A percentile compares a stretch with the other conserved stretches of the same genome.
These are phyloP conservation scores for Craterocephalus amniculus DNA, from an alignment of 2,797 vertebrate species.

Conservation along the genomic window DNA sequence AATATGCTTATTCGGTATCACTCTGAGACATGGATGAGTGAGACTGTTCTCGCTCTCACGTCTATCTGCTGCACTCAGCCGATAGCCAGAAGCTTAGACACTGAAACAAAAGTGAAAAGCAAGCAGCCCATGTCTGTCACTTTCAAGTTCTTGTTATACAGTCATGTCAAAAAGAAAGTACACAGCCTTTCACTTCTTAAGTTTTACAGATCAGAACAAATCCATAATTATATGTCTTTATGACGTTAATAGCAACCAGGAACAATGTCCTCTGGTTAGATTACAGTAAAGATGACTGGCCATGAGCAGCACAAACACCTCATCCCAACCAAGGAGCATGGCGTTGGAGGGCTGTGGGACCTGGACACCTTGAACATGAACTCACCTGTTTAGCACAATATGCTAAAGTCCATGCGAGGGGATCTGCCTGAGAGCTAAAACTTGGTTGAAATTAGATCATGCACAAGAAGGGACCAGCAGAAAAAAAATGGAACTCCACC, in stretches of 20 bases:
- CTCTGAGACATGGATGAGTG: not conserved
- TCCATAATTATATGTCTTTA: no score
- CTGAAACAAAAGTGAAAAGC: not conserved
- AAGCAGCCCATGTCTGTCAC: not conserved
- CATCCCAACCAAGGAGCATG: not conserved
- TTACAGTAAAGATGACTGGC: not conserved
- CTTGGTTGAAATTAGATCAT: not conserved
- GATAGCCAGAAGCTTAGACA: not conserved
- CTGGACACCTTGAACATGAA: not conserved
- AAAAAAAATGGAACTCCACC: not conserved
- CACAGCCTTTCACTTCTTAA: not conserved
- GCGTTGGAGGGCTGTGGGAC: not conserved
- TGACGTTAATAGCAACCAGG: not conserved
- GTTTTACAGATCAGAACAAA: not conserved
- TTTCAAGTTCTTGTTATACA: not conserved
- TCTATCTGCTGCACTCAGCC: not conserved
- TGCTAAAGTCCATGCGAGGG: not conserved
- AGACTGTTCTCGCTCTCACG: not conserved
- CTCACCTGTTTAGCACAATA: not conserved
- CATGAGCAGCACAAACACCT: not conserved
- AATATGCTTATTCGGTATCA: not conserved
- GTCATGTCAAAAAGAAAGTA: not conserved
- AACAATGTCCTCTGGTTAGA: not conserved
- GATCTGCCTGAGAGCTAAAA: not conserved
- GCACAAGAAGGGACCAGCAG: not conserved